Percentiles rank a stretch among this genome's conserved stretches.
Evolutionary conservation across 2,113 vertebrate genomes (phyloP).

Genomic region (Aviceda subcristata): DNA sequence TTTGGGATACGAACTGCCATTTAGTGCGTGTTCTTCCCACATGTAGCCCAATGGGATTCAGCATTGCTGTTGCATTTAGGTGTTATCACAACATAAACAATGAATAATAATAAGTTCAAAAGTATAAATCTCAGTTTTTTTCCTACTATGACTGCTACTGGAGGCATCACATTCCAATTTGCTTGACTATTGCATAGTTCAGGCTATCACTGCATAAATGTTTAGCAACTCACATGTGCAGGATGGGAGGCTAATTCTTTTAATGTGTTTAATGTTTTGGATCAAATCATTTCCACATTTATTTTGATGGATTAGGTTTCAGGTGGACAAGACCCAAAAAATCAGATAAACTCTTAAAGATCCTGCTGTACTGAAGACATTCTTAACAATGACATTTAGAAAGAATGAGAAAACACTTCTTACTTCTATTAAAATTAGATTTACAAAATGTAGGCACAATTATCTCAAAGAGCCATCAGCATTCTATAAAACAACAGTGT

Average conservation of each 20-base stretch:
- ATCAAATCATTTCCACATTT: constrained; percentile 13
- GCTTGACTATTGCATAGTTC: background rate
- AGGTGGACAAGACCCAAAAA: background rate
- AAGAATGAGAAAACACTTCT: background rate
- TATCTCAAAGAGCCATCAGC: background rate
- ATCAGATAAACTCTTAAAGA: background rate
- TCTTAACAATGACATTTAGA: background rate
- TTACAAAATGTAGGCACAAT: background rate
- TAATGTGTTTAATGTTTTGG: background rate
- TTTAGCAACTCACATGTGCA: background rate
- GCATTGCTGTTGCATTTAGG: background rate
- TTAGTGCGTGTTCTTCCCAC: background rate
- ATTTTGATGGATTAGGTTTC: constrained; percentile 5
- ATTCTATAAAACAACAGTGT: background rate
- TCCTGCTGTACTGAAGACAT: background rate
- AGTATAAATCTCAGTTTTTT: background rate
- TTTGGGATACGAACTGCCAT: background rate
- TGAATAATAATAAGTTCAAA: background rate
- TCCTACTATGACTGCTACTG: background rate
- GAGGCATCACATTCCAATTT: background rate
- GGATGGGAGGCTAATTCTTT: background rate
- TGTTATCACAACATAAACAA: background rate
- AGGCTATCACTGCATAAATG: background rate
- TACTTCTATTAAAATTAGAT: background rate
- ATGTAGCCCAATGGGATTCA: background rate